Evolutionary conservation across 92 coral and sea anemone species (phyloP).

Genomic region (Siderastrea radians): DNA sequence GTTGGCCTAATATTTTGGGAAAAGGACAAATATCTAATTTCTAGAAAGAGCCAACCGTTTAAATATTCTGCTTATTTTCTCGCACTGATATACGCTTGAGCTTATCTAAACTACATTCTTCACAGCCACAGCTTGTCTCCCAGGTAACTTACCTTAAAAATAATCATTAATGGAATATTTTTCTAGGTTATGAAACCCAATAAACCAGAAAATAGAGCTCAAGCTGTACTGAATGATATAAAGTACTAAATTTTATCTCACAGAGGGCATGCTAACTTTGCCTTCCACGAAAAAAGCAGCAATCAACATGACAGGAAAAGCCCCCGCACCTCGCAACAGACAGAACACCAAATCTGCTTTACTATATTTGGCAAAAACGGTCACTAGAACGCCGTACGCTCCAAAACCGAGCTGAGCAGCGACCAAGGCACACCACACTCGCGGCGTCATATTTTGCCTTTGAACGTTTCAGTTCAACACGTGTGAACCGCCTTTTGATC

Average conservation of each 20-base stretch:
- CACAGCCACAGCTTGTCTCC: not conserved
- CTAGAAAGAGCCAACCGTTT: no score
- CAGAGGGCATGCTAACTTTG: slow-evolving; percentile 27
- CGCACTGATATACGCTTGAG: not conserved
- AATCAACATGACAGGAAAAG: slow-evolving; percentile 48
- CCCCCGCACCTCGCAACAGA: slow-evolving; percentile 35
- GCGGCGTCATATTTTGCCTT: slow-evolving; percentile 7
- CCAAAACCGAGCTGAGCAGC: slow-evolving; percentile 61
- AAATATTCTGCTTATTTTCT: no score
- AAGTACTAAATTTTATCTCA: slow-evolving; percentile 20
- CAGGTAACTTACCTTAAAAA: not conserved
- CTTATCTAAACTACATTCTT: slow-evolving; percentile 5
- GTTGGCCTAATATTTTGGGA: no score
- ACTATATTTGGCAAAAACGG: slow-evolving; percentile 50
- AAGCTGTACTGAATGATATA: not conserved
- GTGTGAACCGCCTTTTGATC: not conserved
- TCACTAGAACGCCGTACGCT: slow-evolving; percentile 59
- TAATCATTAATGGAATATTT: not conserved
- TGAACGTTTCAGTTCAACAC: not conserved
- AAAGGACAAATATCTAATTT: no score
- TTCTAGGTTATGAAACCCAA: not conserved
- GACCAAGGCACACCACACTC: slow-evolving; percentile 55
- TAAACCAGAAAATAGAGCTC: not conserved
- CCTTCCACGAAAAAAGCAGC: slow-evolving; percentile 38
- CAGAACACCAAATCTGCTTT: slow-evolving; percentile 53